Base-by-base conservation (phyloP, 2,113 vertebrate genomes). In the Orthonyx spaldingii region DNA sequence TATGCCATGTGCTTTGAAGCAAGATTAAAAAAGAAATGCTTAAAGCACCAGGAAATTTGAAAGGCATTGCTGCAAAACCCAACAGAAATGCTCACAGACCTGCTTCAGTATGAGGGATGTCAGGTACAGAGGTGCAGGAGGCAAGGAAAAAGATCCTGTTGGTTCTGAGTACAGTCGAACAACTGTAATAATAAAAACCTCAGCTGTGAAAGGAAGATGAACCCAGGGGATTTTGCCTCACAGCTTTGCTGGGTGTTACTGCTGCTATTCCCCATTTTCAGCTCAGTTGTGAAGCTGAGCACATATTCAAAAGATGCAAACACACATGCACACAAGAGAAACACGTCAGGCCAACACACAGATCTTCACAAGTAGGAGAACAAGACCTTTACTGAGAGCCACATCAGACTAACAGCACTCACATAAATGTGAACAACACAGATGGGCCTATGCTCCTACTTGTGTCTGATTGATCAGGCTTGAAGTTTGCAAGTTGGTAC, bases 31-130 rank as follows among this genome's bases (percentile, higher is more conserved):
- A 88, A 87, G 80, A 93, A 91, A 86, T 74, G 30, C 71, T 94
- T 94, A 93, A 96, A 96, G 68, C 79, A 77, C 35, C 20, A 93
- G 55, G 59, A 92, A 94, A 95, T 95, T 63, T 96, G 71, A 95
- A 96, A 97, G 68, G 10, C 42, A 90, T 32, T 90, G 55, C 85
- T 35, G 11, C 27, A 90, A 96, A 94, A 84, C 37, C 44, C 63
- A 70, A 56, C 66, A 95, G 87, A 97, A 96, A 94, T 59, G 33
- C 68, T 96, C 78, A 74, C 71, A 97, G 50, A 86, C 28, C 24
- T 88, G 71, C 47, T 90, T 93, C 70, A 20, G 19, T 52, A 17
- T 77, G 75, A 92, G 27, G 19, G 16, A 46, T 77, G 70, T 91
- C 78, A 74, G 56, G 33, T 76, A 83, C 39, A 47, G 68, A 90